Conservation (phyloP, 2,797 vertebrate genomes). For the Liasis olivaceus region DNA sequence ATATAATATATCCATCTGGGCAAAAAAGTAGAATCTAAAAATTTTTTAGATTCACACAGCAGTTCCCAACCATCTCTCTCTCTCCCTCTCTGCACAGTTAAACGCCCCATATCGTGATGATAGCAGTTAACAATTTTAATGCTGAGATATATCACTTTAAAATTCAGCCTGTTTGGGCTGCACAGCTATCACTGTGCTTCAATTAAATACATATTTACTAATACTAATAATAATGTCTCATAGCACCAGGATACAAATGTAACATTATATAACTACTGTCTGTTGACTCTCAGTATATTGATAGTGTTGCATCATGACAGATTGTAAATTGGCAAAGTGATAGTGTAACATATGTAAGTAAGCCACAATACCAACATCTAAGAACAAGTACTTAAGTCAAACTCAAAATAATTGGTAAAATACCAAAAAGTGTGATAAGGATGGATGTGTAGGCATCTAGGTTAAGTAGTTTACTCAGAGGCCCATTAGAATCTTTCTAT, state of each 20-base stretch:
- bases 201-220: background rate
- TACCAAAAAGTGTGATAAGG: background rate
- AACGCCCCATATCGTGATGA: background rate
- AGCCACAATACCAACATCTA: background rate
- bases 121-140: background rate
- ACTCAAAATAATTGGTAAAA: background rate
- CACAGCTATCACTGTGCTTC: background rate
- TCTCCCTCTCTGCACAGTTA: background rate
- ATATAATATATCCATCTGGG: background rate
- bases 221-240: background rate
- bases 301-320: background rate
- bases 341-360: too few species aligned
- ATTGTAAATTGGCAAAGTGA: background rate
- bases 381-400: background rate
- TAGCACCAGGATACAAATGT: background rate
- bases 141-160: background rate
- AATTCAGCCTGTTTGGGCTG: background rate
- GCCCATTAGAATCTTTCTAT: background rate
- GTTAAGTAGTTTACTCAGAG: background rate
- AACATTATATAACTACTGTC: background rate
- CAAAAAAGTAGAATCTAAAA: background rate
- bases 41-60: background rate
- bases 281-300: background rate
- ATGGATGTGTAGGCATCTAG: background rate
- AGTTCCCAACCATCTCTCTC: background rate